Conservation (phyloP, 2,888 invertebrate genomes). For the Ceriagrion tenellum region DNA sequence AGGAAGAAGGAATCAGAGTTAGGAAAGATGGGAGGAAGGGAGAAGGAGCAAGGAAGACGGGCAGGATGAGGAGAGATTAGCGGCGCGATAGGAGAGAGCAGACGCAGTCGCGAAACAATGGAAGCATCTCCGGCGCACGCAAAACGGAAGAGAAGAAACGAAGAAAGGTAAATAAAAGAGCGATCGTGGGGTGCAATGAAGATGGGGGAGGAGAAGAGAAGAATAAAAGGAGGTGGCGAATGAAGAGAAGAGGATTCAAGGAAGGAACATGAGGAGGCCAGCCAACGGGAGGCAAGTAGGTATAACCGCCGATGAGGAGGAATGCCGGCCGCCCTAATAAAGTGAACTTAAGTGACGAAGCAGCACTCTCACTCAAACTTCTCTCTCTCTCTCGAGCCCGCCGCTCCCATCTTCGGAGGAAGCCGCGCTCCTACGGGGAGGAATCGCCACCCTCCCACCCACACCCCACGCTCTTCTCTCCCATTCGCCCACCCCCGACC, state of each 20-base stretch:
- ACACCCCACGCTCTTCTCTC: not conserved
- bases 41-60: not conserved
- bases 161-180: not conserved
- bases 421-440: not conserved
- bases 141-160: constrained; percentile 30
- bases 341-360: constrained; percentile 65
- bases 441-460: not conserved
- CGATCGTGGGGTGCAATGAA: not conserved
- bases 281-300: not conserved
- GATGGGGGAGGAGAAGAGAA: not conserved
- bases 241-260: no score
- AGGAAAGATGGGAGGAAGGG: not conserved
- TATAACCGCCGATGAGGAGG: not conserved
- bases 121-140: constrained; percentile 25
- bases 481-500: not conserved
- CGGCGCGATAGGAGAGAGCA: constrained; percentile 43
- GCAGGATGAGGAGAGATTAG: constrained; percentile 23
- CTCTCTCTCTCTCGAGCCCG: not conserved
- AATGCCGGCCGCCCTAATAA: constrained; percentile 60
- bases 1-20: no score
- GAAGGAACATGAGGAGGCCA: not conserved
- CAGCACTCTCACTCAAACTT: not conserved
- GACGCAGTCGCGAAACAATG: constrained; percentile 4
- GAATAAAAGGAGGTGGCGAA: not conserved
- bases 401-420: no score